Conservation (phyloP, 2,888 invertebrate genomes). For the Agrilus biguttatus region DNA sequence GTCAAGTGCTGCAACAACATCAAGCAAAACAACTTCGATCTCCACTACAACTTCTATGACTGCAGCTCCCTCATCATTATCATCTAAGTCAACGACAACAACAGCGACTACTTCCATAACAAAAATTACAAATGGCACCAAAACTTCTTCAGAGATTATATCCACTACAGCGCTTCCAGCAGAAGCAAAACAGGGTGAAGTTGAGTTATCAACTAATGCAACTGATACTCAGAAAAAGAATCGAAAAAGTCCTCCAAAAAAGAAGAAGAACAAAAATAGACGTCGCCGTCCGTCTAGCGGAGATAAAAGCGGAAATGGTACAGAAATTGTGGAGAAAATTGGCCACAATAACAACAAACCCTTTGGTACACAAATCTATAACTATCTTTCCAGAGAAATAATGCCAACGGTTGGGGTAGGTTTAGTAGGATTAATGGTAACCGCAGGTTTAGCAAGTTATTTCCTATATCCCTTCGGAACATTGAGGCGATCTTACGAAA, state of each 20-base stretch:
- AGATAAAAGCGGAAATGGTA: conserved; percentile 28
- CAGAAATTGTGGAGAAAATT: conserved; percentile 18
- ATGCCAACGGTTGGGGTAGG: conserved; percentile 72
- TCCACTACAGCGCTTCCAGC: conserved; percentile 2
- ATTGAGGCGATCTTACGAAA: conserved; percentile 49
- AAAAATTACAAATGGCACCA: conserved; percentile 3
- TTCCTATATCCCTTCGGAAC: conserved; percentile 61
- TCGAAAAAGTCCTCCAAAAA: conserved; percentile 31
- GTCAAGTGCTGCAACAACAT: conserved; percentile 20
- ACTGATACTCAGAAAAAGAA: conserved; percentile 16
- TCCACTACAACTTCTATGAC: conserved; percentile 27
- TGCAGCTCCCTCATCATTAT: conserved; percentile 35
- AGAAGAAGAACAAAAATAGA: conserved; percentile 46
- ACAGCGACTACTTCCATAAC: conserved; percentile 1
- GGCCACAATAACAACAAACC: conserved; percentile 35
- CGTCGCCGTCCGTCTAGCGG: conserved; percentile 40
- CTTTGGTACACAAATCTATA: conserved; percentile 59
- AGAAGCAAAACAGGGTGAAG: conserved; percentile 27
- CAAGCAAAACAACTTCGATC: conserved; percentile 12
- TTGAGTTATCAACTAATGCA: conserved; percentile 17
- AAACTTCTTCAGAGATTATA: conserved; percentile 6
- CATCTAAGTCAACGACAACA: conserved; percentile 11
- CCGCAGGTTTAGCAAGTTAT: conserved; percentile 62
- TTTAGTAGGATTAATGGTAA: conserved; percentile 56
- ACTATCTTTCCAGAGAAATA: conserved; percentile 62